Evolutionary conservation across 1,140 invertebrate genomes (phyloP).

Genomic region (Danaus plexippus): DNA sequence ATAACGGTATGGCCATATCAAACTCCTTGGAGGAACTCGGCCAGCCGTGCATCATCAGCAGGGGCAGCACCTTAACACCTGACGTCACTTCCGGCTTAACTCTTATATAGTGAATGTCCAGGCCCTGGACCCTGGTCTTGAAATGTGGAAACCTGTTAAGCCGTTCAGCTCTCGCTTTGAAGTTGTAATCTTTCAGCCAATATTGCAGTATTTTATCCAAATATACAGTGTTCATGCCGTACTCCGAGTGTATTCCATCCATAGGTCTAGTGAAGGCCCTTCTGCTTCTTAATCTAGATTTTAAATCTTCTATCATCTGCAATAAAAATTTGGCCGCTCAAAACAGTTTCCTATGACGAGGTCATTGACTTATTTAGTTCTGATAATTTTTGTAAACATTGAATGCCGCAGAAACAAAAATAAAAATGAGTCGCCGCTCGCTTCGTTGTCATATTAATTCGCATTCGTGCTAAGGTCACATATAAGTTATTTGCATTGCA

Average conservation of each 20-base stretch:
- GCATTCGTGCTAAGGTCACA: too few species aligned
- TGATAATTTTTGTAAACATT: too few species aligned
- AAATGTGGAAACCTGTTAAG: conserved; percentile 84
- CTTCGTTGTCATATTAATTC: too few species aligned
- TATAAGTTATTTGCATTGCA: too few species aligned
- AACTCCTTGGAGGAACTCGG: conserved; percentile 92
- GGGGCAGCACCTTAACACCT: conserved; percentile 74
- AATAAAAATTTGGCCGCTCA: conserved; percentile 22
- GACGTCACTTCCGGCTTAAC: conserved; percentile 64
- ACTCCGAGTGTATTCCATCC: conserved; percentile 80
- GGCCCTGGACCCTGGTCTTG: conserved; percentile 79
- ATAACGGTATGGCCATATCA: conserved; percentile 82
- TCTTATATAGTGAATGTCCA: conserved; percentile 84
- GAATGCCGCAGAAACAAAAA: too few species aligned
- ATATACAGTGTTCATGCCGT: conserved; percentile 83
- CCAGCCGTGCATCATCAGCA: conserved; percentile 92
- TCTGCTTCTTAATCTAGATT: conserved; percentile 73
- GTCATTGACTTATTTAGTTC: too few species aligned
- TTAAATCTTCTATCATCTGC: conserved; percentile 77
- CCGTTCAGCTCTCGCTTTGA: conserved; percentile 76
- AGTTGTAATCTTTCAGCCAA: conserved; percentile 84
- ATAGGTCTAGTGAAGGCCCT: conserved; percentile 74
- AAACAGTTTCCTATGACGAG: not conserved
- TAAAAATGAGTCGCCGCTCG: too few species aligned
- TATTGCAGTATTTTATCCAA: conserved; percentile 77